Evolutionary conservation across 2,797 vertebrate species (phyloP).

Genomic region (Alfaro cultratus): DNA sequence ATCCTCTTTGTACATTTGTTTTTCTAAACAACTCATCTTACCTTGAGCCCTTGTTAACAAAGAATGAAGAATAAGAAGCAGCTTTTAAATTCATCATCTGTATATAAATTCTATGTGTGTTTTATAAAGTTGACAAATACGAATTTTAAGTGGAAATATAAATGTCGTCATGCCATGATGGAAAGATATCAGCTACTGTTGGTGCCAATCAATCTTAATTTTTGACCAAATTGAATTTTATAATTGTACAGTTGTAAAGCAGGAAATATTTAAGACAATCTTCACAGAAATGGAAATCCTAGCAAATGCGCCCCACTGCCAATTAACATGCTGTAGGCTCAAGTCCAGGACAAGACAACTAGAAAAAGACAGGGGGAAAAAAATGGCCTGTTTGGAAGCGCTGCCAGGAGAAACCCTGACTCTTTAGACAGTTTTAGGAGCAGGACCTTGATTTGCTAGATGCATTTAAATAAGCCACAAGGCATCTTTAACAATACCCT

Average conservation of each 20-base stretch:
- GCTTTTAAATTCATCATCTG: background rate
- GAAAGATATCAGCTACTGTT: background rate
- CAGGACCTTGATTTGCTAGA: background rate
- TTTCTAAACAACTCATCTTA: background rate
- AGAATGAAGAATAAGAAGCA: background rate
- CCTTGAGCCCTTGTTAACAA: background rate
- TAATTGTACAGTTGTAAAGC: background rate
- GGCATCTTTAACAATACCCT: background rate
- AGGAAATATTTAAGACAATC: background rate
- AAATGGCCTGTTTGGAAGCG: background rate
- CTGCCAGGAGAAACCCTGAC: background rate
- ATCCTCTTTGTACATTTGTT: background rate
- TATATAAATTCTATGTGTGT: background rate
- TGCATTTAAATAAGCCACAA: background rate
- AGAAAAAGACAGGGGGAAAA: background rate
- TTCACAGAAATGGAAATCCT: background rate
- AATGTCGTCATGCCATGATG: background rate
- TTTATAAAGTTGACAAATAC: background rate
- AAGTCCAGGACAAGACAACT: background rate
- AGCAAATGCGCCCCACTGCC: background rate
- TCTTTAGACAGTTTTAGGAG: background rate
- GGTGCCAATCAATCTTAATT: background rate
- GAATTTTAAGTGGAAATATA: background rate
- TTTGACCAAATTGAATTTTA: background rate
- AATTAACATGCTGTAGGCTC: background rate